phyloP scores from a whole-genome alignment of 2,888 invertebrate genomes.

The Petrolisthes cinctipes region DNA sequence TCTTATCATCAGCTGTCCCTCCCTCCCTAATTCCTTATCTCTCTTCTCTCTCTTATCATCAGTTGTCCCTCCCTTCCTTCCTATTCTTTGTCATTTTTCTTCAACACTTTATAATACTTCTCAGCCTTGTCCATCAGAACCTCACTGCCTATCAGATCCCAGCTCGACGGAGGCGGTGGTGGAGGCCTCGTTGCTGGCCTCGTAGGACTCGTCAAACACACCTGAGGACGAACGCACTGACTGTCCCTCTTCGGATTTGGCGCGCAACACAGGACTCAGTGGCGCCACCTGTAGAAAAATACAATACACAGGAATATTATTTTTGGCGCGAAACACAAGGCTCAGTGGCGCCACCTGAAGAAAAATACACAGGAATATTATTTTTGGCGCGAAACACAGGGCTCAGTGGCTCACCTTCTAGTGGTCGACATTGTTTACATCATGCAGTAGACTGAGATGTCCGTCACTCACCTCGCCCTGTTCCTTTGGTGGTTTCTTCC shows the following conservation, averaged over 20 bases:
- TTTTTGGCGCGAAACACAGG: conserved; percentile 6
- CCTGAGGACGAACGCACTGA: conserved; percentile 35
- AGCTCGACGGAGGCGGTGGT: conserved; percentile 56
- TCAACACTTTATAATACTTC: neutral
- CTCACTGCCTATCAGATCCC: conserved; percentile 21
- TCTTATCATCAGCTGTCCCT: neutral
- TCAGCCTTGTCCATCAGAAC: too few species aligned
- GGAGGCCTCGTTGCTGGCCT: conserved; percentile 54
- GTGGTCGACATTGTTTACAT: too few species aligned
- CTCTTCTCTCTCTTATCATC: neutral
- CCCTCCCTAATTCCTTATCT: neutral
- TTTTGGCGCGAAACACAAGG: conserved; percentile 4
- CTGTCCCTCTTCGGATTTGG: conserved; percentile 15
- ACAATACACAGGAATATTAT: neutral
- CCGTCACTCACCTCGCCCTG: neutral
- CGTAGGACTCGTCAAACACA: conserved; percentile 48
- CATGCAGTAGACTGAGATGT: too few species aligned
- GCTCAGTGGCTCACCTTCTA: conserved; percentile 7
- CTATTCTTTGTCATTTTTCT: neutral
- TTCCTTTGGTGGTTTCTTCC: neutral
- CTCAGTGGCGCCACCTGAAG: conserved; percentile 20
- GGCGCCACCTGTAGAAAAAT: neutral
- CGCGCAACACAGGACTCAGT: conserved; percentile 10
- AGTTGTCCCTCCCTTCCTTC: neutral
- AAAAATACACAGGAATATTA: too few species aligned